Evolutionary conservation across 2,797 vertebrate species (phyloP).

Genomic region (Catostomus latipinnis): DNA sequence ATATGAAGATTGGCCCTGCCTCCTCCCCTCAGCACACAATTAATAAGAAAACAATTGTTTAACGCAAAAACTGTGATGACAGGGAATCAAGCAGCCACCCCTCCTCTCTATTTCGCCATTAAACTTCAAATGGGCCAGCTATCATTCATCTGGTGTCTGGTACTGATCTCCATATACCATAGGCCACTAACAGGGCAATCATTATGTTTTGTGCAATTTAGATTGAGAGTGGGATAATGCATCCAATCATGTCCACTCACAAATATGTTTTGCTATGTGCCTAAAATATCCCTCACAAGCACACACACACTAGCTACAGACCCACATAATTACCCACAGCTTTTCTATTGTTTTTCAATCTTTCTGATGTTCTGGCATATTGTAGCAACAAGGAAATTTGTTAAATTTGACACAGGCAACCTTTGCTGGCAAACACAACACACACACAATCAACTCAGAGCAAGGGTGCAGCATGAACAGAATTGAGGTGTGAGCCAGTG

Average conservation of each 20-base stretch:
- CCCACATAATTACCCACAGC: slow-evolving; percentile 26
- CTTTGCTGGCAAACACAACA: slow-evolving; percentile 87
- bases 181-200: slow-evolving; percentile 20
- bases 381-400: slow-evolving; percentile 89
- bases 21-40: slow-evolving; percentile 69
- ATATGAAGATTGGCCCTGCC: slow-evolving; percentile 78
- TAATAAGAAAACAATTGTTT: slow-evolving; percentile 69
- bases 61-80: slow-evolving; percentile 69
- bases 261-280: neutral
- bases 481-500: slow-evolving; percentile 62
- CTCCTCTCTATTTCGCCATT: slow-evolving; percentile 67
- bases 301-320: slow-evolving; percentile 4
- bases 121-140: slow-evolving; percentile 46
- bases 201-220: slow-evolving; percentile 6
- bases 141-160: slow-evolving; percentile 36
- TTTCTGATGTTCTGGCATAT: slow-evolving; percentile 75
- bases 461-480: slow-evolving; percentile 79
- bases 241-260: slow-evolving; percentile 9
- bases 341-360: slow-evolving; percentile 57
- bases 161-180: slow-evolving; percentile 15
- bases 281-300: neutral
- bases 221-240: neutral
- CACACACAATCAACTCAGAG: slow-evolving; percentile 66
- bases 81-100: slow-evolving; percentile 75
- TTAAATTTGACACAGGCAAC: slow-evolving; percentile 96